Evolutionary conservation across 2,797 vertebrate genomes (phyloP), one percentile per base, ranked within the genome.

Genomic region (Arctocebus calabarensis): DNA sequence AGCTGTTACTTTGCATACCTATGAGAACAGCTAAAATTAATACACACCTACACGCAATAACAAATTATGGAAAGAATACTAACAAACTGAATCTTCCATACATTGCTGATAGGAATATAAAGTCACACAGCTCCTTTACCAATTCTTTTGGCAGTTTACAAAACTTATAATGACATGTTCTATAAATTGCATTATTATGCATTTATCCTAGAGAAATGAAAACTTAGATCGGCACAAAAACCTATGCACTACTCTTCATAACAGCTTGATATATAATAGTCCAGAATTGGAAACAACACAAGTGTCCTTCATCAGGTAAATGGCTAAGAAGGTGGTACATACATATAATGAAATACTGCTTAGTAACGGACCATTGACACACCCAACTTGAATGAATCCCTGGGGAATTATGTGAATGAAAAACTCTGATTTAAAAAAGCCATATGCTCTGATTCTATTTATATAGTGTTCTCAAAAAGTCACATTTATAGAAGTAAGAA

Each of bases 151-250:
- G 2, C 55, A 71, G 8, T 61, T 93, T 95, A 75, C 45, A 81
- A 91, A 97, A 62, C 37, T 88, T 84, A 11, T 55, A 87, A 82
- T 88, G 37, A 88, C 52, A 82, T 10, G 27, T 68, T 6, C 9
- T 32, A 34, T 19, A 68, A 81, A 68, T 78, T 95, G 11, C 20
- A 74, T 83, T 78, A 23, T 90, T 92, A 11, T 32, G 9, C 16
- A 86, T 92, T 84, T 94, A 55, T 71, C n/a, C 19, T 91, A 34
- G 3, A 93, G 45, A 91, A 89, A 73, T 78, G 32, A 61, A 91
- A 77, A 68, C 17, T 45, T 68, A 59, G 34, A 37, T 83, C 25
- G 59, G 6, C 43, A 87, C 23, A 59, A 90, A 93, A 92, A 48
- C 10, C 12, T 91, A 37, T 57, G 40, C 6, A 27, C 52, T 32